Conservation (phyloP, 2,888 invertebrate species). For the Pristionchus japonicus region DNA sequence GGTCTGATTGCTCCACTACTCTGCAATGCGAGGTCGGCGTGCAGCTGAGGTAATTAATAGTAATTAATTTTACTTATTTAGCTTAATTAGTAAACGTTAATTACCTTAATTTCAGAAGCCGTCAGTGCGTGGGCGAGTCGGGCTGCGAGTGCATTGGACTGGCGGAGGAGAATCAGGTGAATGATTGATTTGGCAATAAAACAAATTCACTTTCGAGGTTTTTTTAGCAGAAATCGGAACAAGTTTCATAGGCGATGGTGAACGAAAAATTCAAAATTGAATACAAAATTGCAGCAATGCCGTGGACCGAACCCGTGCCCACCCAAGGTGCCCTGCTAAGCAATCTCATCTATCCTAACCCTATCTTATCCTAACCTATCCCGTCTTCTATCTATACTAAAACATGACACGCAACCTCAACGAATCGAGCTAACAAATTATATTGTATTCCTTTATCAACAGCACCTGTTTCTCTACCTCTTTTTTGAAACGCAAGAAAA, state of each 20-base stretch:
- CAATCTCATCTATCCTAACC: background rate
- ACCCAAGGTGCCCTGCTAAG: constrained; percentile 29
- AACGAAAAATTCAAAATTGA: too few species aligned
- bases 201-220: background rate
- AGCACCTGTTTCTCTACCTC: too few species aligned
- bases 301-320: constrained; percentile 25
- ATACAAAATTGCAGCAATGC: background rate
- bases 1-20: constrained; percentile 65
- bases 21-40: constrained; percentile 65
- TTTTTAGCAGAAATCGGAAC: too few species aligned
- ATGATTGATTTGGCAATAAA: background rate
- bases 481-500: too few species aligned
- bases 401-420: background rate
- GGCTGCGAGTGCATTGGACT: constrained; percentile 68
- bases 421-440: background rate
- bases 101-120: constrained; percentile 53
- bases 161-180: constrained; percentile 58
- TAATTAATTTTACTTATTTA: too few species aligned
- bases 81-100: background rate
- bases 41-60: constrained; percentile 44
- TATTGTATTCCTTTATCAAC: too few species aligned
- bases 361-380: background rate
- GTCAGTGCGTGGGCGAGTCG: constrained; percentile 70
- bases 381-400: background rate
- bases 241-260: too few species aligned